A percentile compares a stretch with the other conserved stretches of the same genome.
phyloP scores from a whole-genome alignment of 2,113 vertebrate species.

The Pelecanus crispus region DNA sequence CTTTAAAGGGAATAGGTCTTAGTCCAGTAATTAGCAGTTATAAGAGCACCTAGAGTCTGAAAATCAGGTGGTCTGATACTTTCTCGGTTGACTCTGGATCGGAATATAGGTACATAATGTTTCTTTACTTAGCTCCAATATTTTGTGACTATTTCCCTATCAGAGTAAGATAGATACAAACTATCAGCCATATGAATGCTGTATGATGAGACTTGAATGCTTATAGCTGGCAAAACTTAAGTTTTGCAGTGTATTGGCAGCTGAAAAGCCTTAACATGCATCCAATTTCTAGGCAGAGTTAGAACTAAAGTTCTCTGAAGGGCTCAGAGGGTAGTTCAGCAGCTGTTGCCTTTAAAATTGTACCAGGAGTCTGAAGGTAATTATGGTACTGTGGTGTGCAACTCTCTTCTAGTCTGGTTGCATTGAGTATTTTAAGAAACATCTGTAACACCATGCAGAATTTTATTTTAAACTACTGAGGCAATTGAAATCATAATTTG shows the following conservation, averaged over 20 bases:
- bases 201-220: neutral
- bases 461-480: neutral
- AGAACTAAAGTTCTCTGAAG: neutral
- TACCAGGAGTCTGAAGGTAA: neutral
- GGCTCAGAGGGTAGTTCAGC: neutral
- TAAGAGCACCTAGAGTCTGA: neutral
- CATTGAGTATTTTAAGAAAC: neutral
- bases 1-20: neutral
- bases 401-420: neutral
- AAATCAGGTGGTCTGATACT: neutral
- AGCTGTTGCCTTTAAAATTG: conserved; percentile 11
- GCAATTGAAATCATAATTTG: neutral
- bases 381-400: neutral
- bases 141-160: neutral
- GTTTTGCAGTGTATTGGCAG: neutral
- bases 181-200: neutral
- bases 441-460: neutral
- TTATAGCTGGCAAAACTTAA: neutral
- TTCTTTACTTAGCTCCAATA: neutral
- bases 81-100: neutral
- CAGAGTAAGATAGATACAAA: neutral
- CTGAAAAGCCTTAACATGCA: neutral
- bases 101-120: too few relatives aligned
- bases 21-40: neutral
- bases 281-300: neutral